Conservation (phyloP, 2,113 vertebrate species). For the Chloroceryle aenea region DNA sequence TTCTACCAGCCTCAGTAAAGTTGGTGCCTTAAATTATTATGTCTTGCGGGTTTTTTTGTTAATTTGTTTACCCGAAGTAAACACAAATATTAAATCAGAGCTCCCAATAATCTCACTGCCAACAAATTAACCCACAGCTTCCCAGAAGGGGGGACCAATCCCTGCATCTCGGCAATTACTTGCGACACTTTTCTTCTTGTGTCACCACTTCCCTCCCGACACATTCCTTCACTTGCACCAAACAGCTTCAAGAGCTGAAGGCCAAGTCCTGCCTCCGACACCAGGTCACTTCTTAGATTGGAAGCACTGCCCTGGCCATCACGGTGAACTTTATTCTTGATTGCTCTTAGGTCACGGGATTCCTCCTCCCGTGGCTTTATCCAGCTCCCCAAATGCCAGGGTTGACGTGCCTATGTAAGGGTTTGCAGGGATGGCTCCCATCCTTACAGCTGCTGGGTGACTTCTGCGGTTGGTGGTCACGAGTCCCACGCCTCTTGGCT, state of each 20-base stretch:
- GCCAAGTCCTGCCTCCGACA: background rate
- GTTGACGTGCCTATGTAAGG: conserved; percentile 55
- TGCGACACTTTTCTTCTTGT: fast-evolving
- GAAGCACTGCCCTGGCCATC: background rate
- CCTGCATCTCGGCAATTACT: background rate
- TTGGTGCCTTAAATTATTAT: conserved; percentile 23
- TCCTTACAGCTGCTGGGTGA: conserved; percentile 61
- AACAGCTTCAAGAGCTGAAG: background rate
- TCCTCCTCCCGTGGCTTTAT: conserved; percentile 41
- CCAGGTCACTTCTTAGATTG: background rate
- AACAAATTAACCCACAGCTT: background rate
- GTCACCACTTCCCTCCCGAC: background rate
- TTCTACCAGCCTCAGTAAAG: background rate
- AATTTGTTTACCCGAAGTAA: conserved; percentile 33
- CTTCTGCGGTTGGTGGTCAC: background rate
- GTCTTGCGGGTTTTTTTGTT: background rate
- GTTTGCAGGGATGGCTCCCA: background rate
- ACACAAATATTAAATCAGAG: conserved; percentile 53
- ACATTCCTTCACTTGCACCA: background rate
- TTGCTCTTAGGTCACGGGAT: conserved; percentile 59
- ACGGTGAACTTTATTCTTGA: conserved; percentile 35
- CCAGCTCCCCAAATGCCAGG: conserved; percentile 51
- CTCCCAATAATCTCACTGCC: background rate
- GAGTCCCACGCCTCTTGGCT: conserved; percentile 23
- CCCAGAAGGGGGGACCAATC: background rate